Conservation (phyloP, 2,113 vertebrate species). For the Brachypodius melanocephalos region DNA sequence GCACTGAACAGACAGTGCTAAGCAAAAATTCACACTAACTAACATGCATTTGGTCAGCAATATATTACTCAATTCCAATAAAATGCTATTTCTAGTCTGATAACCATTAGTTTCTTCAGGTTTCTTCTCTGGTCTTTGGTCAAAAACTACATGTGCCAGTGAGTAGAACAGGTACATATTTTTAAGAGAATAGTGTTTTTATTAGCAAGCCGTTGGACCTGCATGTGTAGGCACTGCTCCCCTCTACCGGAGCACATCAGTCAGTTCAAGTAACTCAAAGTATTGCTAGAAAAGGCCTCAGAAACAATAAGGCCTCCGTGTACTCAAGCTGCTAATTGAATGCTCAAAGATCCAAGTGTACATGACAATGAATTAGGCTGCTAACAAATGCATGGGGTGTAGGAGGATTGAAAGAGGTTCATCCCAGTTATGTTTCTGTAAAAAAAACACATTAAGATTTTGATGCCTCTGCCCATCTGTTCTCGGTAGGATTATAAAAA, state of each 20-base stretch:
- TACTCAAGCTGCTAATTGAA: background rate
- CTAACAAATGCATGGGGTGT: background rate
- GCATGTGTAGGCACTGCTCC: background rate
- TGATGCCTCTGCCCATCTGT: background rate
- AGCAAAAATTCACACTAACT: background rate
- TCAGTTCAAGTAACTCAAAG: background rate
- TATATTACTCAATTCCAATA: background rate
- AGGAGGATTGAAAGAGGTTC: background rate
- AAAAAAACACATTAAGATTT: background rate
- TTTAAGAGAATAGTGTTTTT: background rate
- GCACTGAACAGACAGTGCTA: background rate
- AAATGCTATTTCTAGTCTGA: slow-evolving; percentile 35
- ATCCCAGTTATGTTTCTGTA: background rate
- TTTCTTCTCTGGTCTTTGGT: background rate
- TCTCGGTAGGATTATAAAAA: background rate
- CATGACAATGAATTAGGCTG: background rate
- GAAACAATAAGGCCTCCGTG: background rate
- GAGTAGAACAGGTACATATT: background rate
- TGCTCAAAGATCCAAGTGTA: background rate
- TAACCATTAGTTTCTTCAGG: background rate
- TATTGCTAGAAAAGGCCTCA: background rate
- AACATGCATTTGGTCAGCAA: background rate
- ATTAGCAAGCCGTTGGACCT: background rate
- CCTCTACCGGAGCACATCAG: background rate
- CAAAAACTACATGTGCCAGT: background rate